Evolutionary conservation across 1,140 invertebrate genomes (phyloP), one percentile per base, ranked within the genome.

Genomic region (Scylla paramamosain): DNA sequence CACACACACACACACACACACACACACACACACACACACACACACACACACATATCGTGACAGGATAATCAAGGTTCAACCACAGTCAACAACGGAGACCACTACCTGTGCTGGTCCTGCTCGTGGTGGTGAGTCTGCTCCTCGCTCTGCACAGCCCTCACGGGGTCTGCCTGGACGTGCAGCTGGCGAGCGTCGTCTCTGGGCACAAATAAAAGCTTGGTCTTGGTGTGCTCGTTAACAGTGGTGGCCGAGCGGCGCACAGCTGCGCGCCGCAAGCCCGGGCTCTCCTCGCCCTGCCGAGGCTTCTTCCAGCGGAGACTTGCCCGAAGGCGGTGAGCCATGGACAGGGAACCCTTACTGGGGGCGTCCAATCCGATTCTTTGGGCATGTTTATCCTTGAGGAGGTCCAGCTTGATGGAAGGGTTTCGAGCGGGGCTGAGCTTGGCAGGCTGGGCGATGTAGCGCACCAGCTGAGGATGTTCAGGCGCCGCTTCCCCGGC

Each of bases 21-120:
- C 29, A 39, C 84, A 87, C 84, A 87, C 84, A 87, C 29, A 87
- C 39, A 87, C 39, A 31, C 84, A 87, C 39, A 31, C 39, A 31
- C 29, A 31, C 84, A 87, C 84, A 31, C 84, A 87, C 87, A 32
- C 46, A 14, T 59, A 20, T 77, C 4, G 67, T n/a, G 67, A 20
- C 20, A 25, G 67, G n/a, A 77, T 7, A 77, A 59, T 25, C 20
- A 77, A n/a, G 20, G 20, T 25, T 77, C 67, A n/a, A 77, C 67
- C 20, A 77, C 25, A 20, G 67, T n/a, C 67, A n/a, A 59, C 16
- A 20, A 59, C 0, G 16, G 10, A 14, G 10, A n/a, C 67, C 16
- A n/a, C 20, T 77, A 77, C 67, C 67, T 77, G 67, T 7, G 6
- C 12, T 77, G 67, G 8, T 77, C 6, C 20, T 77, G 67, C 0